Base-by-base conservation (phyloP, 2,888 invertebrate genomes). In the Elysia crispata region DNA sequence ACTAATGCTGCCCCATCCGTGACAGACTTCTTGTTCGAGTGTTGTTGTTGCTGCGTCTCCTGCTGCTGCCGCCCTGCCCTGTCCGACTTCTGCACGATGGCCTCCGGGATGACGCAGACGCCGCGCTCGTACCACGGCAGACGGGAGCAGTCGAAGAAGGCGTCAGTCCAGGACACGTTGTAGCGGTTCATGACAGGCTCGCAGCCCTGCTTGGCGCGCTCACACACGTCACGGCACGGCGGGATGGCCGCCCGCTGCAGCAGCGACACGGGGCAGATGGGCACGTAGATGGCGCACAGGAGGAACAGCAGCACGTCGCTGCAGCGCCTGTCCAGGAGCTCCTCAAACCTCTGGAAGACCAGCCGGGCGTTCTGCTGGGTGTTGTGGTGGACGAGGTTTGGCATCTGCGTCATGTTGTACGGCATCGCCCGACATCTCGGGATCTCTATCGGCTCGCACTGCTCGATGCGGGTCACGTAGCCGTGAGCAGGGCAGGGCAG, bases 361-460 rank as follows among this genome's bases (percentile, higher is more conserved):
- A 90, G 84, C 8, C 84, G 82, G 31, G 90, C 89, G 83, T 90
- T 90, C 82, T 87, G 86, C 79, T 90, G 91, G 0, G 89, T 88
- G 81, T 87, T 89, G 79, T 91, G 91, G 73, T 88, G 86, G 30
- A 90, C 80, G 50, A 89, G 84, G 79, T 91, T 91, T 6, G 91
- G 91, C 90, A 90, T 90, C 70, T 87, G 83, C 0, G 91, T 91
- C 88, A 90, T 86, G 82, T 90, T 90, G 82, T 90, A 91, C 11
- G 89, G 89, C 90, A 91, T 90, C 25, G 85, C 81, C 23, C 85
- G 84, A 67, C 90, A 90, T 84, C 89, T 82, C 0, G 89, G 88
- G 18, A 90, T 89, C 33, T 85, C 83, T 20, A 90, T 88, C 1
- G 87, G 87, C 80, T 90, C 90, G 82, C 90, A 90, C 73, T 86